phyloP scores from a whole-genome alignment of 2,888 invertebrate species.

The Geophilus truncorum region DNA sequence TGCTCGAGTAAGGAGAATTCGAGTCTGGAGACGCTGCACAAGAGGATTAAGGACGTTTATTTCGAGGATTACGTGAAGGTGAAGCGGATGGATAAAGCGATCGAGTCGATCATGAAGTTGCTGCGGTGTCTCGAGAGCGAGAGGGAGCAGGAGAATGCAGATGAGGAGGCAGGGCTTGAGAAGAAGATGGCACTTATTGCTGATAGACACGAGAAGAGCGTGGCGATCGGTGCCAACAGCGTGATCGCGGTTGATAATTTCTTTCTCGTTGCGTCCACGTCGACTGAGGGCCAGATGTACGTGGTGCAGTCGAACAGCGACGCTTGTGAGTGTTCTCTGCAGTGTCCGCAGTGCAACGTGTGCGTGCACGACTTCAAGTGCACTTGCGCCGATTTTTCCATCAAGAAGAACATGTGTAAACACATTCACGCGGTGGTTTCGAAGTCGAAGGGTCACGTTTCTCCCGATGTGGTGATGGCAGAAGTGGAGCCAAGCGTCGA shows the following conservation, averaged over 20 bases:
- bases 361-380: neutral
- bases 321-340: neutral
- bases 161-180: neutral
- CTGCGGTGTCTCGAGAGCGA: neutral
- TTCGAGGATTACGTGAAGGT: neutral
- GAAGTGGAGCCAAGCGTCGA: neutral
- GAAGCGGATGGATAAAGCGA: neutral
- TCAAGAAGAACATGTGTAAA: neutral
- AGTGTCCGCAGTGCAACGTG: neutral
- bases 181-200: neutral
- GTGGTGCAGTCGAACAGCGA: neutral
- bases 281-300: neutral
- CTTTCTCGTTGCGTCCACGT: neutral
- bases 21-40: neutral
- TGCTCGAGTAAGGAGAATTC: neutral
- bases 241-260: neutral
- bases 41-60: neutral
- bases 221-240: neutral
- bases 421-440: neutral
- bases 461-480: neutral
- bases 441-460: neutral
- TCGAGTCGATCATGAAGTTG: neutral
- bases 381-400: neutral
- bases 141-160: neutral
- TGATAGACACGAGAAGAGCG: neutral